Evolutionary conservation across 2,888 invertebrate genomes (phyloP), one percentile per base, ranked within the genome.

Genomic region (Zaprionus obscuricornis): DNA sequence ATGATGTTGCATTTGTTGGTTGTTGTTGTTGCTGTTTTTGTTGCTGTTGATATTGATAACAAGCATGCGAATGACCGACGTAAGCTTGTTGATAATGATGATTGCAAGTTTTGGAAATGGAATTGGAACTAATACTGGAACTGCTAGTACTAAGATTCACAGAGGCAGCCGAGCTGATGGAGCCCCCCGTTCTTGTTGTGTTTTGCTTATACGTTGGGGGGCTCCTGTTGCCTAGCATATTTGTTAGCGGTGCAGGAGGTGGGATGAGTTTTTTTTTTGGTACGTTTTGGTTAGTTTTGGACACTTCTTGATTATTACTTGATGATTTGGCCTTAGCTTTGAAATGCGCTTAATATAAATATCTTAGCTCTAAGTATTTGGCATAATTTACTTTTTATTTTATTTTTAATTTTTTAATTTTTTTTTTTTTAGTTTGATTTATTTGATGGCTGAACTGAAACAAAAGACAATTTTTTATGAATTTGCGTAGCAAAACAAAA

Each of bases 181-280:
- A 89, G 89, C 89, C 88, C 88, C 89, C 89, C 88, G 78, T 74
- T 54, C 89, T 88, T 86, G 78, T 72, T 52, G 82, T 70, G 57
- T 67, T 69, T 29, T 71, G 70, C 63, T 84, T 85, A 64, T 82
- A 76, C 50, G 78, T 78, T 83, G 88, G 88, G 88, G 88, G 89
- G 88, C 89, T 89, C 89, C 89, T 85, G 67, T 74, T 87, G 68
- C 82, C 71, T 58, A 84, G 72, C 89, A 89, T 89, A 62, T 54
- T 75, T n/a, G n/a, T n/a, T n/a, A n/a, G 66, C 43, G 20, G 64
- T 51, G 62, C 58, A 59, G 63, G 60, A 71, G 66, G 37, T 29
- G 31, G 31, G 33, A 46, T 52, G 49, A 55, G 29, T 29, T 29
- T 64, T 71, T 54, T 64, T 50, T 56, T 27, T 37, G 55, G 39